These are phyloP conservation scores for Halcyon smyrnensis DNA, from an alignment of 2,797 vertebrate species.

Conservation along the genomic window DNA sequence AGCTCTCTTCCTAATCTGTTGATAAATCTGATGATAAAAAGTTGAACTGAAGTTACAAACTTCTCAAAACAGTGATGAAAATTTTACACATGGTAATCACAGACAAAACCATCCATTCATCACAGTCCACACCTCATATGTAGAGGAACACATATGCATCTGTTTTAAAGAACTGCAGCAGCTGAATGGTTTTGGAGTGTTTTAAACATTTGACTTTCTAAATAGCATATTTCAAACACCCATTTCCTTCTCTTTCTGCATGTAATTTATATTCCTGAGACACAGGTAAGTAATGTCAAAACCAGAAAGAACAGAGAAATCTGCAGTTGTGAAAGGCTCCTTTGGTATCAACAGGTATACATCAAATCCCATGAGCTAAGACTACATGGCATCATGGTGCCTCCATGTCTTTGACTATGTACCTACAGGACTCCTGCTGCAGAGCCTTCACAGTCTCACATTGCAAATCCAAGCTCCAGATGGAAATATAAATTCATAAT, in stretches of 20 bases:
- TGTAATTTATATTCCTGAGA: not conserved
- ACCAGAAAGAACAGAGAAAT: not conserved
- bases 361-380: not conserved
- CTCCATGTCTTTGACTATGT: not conserved
- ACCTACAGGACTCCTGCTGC: not conserved
- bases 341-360: not conserved
- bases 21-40: too few species aligned
- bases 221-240: not conserved
- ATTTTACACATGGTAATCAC: not conserved
- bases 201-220: not conserved
- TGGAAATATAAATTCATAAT: not conserved
- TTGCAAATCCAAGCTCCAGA: not conserved
- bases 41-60: not conserved
- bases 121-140: not conserved
- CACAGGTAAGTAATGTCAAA: not conserved
- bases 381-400: not conserved
- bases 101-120: not conserved
- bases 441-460: not conserved
- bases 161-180: not conserved
- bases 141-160: not conserved
- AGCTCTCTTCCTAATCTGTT: not conserved
- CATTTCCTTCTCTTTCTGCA: not conserved
- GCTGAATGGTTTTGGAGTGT: not conserved
- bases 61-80: not conserved
- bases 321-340: not conserved